phyloP scores from a whole-genome alignment of 2,113 vertebrate species.

The Hiodon alosoides region DNA sequence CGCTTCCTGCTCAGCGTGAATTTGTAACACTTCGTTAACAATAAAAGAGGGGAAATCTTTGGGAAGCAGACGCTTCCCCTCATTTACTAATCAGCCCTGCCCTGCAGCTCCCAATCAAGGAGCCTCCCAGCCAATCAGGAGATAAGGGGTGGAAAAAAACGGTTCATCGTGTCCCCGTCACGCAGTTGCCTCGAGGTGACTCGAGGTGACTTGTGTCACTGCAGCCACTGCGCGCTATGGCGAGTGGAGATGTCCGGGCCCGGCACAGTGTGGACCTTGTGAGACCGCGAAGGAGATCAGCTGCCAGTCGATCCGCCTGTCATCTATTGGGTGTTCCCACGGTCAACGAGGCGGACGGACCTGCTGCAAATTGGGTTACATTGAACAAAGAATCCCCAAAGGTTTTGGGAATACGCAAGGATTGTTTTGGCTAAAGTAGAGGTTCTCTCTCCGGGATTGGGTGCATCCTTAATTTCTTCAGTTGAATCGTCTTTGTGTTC shows the following conservation, averaged over 20 bases:
- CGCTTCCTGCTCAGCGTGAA: neutral
- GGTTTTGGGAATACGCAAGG: no score
- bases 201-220: neutral
- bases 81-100: constrained; percentile 6
- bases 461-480: no score
- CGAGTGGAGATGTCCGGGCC: neutral
- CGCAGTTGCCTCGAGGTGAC: neutral
- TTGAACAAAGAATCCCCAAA: no score
- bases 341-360: no score
- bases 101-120: neutral
- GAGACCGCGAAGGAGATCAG: no score
- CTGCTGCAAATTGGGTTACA: no score
- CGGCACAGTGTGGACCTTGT: no score
- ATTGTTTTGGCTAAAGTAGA: no score
- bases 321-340: no score
- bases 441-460: no score
- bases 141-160: neutral
- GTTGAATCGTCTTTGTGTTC: no score
- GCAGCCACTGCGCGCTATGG: neutral
- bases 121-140: neutral
- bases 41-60: constrained; percentile 2
- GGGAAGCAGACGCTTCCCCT: constrained; percentile 8
- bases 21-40: neutral
- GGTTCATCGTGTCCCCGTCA: neutral
- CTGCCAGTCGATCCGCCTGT: no score